These are phyloP conservation scores for Diplodus sargus DNA, from an alignment of 2,797 vertebrate species.

Conservation along the genomic window DNA sequence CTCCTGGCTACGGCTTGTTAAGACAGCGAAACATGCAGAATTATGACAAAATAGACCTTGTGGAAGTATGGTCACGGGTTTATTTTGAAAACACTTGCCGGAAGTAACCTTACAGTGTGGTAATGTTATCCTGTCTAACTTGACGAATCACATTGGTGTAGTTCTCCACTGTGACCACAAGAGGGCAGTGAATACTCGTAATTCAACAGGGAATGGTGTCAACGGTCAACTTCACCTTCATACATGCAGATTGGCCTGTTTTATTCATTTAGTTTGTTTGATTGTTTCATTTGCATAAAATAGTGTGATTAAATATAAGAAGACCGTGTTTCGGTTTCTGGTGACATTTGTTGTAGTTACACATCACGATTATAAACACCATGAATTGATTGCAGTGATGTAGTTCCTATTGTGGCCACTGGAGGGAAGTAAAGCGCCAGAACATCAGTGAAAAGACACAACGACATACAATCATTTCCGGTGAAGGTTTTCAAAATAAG, in stretches of 20 bases:
- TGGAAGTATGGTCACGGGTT: too few species aligned
- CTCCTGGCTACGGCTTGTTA: too few species aligned
- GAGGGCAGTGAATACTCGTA: background rate
- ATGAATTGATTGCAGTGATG: background rate
- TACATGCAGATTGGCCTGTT: too few species aligned
- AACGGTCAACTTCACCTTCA: too few species aligned
- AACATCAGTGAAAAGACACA: background rate
- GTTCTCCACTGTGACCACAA: background rate
- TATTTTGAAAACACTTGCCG: background rate
- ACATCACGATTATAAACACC: background rate
- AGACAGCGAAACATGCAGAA: too few species aligned
- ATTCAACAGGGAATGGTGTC: too few species aligned
- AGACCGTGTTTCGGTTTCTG: too few species aligned
- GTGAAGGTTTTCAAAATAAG: background rate
- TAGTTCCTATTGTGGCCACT: background rate
- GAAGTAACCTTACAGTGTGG: fast-evolving
- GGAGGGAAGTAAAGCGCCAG: background rate
- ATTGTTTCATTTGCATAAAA: too few species aligned
- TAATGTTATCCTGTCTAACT: background rate
- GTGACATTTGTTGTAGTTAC: too few species aligned
- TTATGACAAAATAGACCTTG: background rate
- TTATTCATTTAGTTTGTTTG: too few species aligned
- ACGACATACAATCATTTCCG: fast-evolving
- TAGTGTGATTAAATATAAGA: too few species aligned
- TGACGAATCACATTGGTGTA: background rate